These are phyloP conservation scores for Ptilodon capucinus DNA, from an alignment of 2,888 invertebrate species.

Conservation along the genomic window DNA sequence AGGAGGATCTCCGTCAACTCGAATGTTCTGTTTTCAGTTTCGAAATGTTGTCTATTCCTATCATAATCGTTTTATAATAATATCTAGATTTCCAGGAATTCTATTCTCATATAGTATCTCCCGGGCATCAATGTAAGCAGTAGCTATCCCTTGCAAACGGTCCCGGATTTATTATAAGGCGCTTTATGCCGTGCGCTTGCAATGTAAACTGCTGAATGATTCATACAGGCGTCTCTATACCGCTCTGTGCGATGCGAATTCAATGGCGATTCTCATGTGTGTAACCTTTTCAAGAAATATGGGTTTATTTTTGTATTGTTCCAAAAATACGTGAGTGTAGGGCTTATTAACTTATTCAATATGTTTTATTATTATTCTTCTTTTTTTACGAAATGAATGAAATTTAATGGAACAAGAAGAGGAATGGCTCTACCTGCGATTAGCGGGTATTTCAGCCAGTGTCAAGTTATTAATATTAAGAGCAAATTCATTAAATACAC, in stretches of 20 bases:
- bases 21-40: no score
- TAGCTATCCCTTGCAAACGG: neutral
- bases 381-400: no score
- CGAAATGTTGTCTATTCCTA: no score
- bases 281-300: constrained; percentile 3
- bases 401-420: no score
- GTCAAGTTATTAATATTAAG: no score
- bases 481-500: no score
- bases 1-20: no score
- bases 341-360: no score
- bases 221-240: constrained; percentile 21
- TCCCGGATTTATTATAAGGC: constrained; percentile 23
- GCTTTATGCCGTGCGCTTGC: constrained; percentile 25
- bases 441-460: no score
- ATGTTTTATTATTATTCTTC: no score
- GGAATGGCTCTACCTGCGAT: no score
- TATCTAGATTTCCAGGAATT: neutral
- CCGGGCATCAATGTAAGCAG: neutral
- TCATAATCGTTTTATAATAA: no score
- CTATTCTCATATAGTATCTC: neutral
- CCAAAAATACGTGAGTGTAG: neutral
- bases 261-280: constrained; percentile 18
- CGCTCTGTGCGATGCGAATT: constrained; percentile 32
- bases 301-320: neutral
- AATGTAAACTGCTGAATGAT: constrained; percentile 38